Conservation (phyloP, 2,797 vertebrate species). For the Peromyscus attwateri region DNA sequence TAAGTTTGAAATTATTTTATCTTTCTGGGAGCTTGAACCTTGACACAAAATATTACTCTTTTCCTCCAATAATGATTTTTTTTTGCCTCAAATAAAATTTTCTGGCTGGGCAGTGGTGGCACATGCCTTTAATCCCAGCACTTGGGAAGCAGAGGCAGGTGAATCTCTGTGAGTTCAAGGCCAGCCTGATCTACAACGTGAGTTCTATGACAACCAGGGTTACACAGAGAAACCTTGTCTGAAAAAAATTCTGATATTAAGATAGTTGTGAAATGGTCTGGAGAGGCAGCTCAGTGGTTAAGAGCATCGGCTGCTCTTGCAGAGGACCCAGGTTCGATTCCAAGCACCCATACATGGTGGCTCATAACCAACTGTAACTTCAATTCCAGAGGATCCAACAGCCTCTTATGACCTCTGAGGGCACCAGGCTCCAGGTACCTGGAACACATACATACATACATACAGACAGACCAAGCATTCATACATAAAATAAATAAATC, state of each 20-base stretch:
- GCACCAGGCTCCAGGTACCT: neutral
- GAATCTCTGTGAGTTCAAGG: neutral
- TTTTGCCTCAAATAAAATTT: neutral
- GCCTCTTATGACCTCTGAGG: neutral
- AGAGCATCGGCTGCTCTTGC: neutral
- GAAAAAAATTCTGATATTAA: neutral
- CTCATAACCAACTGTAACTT: neutral
- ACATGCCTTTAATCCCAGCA: neutral
- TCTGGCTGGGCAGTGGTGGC: neutral
- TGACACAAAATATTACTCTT: constrained; percentile 8
- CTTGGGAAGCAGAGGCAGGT: neutral
- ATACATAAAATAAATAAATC: neutral
- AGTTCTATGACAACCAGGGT: neutral
- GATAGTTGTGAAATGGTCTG: neutral
- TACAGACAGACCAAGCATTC: too few species aligned
- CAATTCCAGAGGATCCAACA: neutral
- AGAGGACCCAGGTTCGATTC: neutral
- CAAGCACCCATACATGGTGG: neutral
- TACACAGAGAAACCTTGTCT: neutral
- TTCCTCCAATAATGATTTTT: neutral
- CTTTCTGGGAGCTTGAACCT: neutral
- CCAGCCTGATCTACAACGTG: neutral
- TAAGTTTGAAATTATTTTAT: neutral
- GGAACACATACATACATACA: neutral
- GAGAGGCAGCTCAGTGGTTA: neutral